Percentiles rank a stretch among this genome's conserved stretches.
Evolutionary conservation across 2,797 vertebrate genomes (phyloP).

Genomic region (Peromyscus nudipes): DNA sequence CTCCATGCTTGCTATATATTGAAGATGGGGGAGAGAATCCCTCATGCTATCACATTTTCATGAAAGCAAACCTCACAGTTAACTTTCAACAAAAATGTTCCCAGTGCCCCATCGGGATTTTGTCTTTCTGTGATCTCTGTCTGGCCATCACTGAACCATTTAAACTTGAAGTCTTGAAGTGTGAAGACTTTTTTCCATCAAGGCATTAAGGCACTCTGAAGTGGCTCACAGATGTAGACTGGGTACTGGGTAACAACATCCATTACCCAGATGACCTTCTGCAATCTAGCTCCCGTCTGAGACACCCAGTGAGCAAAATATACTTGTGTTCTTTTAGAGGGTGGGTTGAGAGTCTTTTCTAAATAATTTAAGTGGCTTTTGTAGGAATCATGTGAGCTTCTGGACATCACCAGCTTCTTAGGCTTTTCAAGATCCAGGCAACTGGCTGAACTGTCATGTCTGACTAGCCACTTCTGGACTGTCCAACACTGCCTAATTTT

Average conservation of each 20-base stretch:
- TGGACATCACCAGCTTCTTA: not conserved
- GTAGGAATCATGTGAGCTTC: not conserved
- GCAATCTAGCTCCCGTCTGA: not conserved
- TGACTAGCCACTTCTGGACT: not conserved
- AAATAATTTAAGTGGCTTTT: not conserved
- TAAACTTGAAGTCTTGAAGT: not conserved
- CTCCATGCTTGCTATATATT: not conserved
- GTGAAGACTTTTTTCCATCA: not conserved
- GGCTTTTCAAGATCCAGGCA: not conserved
- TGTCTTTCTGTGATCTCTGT: not conserved
- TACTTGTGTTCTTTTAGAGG: not conserved
- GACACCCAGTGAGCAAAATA: not conserved
- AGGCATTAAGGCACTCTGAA: not conserved
- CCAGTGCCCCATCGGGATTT: not conserved
- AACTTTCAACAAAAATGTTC: not conserved
- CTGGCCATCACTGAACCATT: not conserved
- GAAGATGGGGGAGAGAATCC: not conserved
- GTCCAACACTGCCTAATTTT: not conserved
- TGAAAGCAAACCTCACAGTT: not conserved
- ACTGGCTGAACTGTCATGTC: not conserved
- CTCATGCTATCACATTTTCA: not conserved
- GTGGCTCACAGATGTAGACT: not conserved
- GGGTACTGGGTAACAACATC: not conserved
- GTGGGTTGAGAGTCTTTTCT: not conserved
- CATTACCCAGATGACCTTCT: not conserved